Evolutionary conservation across 2,888 invertebrate genomes (phyloP), one percentile per base, ranked within the genome.

Genomic region (Drosophila macrospina): DNA sequence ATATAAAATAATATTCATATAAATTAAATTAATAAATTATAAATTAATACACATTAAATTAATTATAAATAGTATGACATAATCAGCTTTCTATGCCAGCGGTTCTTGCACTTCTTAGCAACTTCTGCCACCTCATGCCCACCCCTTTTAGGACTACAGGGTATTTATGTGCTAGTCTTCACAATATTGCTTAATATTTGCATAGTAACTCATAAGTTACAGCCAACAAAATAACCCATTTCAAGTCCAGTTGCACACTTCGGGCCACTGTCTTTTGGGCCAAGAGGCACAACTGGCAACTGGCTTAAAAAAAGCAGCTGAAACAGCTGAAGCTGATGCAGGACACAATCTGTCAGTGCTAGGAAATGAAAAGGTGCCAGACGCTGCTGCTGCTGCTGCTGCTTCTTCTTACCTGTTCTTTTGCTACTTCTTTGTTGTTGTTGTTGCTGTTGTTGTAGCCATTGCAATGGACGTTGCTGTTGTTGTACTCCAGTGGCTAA

Each of bases 401-500:
- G 16, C 37, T 37, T n/a, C n/a, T n/a, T n/a, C n/a, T n/a, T n/a
- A n/a, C n/a, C n/a, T n/a, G n/a, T n/a, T n/a, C n/a, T n/a, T n/a
- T n/a, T n/a, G n/a, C n/a, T n/a, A n/a, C n/a, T n/a, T n/a, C n/a
- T n/a, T n/a, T n/a, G n/a, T n/a, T n/a, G 15, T 24, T 52, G 20
- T 26, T 44, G 10, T 30, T 41, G n/a, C 16, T 57, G 24, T 16
- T 69, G 28, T 13, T 34, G n/a, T 15, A 41, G 36, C 15, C 57
- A 48, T 26, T 51, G 42, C 41, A 48, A 48, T 20, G 47, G 4
- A 48, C 36, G 45, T 60, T 51, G 11, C 15, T 48, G 36, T 7
- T 51, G 70, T 52, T 52, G 68, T 71, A 67, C 67, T 69, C 59
- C 70, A 71, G 64, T 82, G 80, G 78, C 71, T 74, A 71, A 78